These are phyloP conservation scores for Knipowitschia caucasica DNA, from an alignment of 2,797 vertebrate genomes.

Conservation along the genomic window DNA sequence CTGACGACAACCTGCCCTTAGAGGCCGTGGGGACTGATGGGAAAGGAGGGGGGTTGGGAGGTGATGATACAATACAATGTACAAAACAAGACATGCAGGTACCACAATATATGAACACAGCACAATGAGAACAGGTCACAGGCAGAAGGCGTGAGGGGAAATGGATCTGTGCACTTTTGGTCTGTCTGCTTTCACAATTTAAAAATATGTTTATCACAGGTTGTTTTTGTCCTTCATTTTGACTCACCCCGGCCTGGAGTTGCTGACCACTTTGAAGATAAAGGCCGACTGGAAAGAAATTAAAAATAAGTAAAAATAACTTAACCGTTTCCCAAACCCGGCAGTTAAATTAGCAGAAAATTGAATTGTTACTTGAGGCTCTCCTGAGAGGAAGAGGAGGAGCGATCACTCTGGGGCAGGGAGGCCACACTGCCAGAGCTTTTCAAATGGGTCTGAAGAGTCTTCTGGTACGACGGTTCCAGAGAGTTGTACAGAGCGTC, in stretches of 20 bases:
- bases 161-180: conserved; percentile 19
- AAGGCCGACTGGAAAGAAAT: conserved; percentile 78
- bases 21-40: conserved; percentile 77
- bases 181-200: conserved; percentile 18
- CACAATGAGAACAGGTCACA: conserved; percentile 33
- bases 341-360: neutral
- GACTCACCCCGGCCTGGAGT: conserved; percentile 87
- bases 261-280: conserved; percentile 90
- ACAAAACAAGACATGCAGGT: conserved; percentile 57
- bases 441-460: conserved; percentile 88
- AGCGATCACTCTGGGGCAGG: conserved; percentile 94
- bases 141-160: conserved; percentile 47
- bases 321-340: neutral
- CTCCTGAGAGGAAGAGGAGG: conserved; percentile 97
- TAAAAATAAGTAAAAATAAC: conserved; percentile 42
- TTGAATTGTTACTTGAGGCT: conserved; percentile 86
- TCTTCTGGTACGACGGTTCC: conserved; percentile 90
- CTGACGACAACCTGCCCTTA: conserved; percentile 76
- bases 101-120: conserved; percentile 41
- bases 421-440: conserved; percentile 92
- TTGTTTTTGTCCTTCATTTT: conserved; percentile 2
- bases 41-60: conserved; percentile 47
- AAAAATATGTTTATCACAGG: neutral
- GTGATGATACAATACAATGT: conserved; percentile 54
- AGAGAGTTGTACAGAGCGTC: conserved; percentile 91